Conservation (phyloP, 2,888 invertebrate species). For the Lycaena phlaeas region DNA sequence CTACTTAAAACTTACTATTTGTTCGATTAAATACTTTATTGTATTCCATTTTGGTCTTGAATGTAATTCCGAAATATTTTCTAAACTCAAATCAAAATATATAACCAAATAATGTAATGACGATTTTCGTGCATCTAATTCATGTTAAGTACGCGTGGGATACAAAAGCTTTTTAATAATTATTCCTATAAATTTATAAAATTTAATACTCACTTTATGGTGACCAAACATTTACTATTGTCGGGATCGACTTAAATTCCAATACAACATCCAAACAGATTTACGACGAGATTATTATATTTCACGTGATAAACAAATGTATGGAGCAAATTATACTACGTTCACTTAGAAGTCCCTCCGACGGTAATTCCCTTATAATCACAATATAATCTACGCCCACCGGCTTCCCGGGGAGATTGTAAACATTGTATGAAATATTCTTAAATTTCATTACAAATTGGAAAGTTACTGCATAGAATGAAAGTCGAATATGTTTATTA, state of each 20-base stretch:
- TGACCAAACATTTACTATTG: slow-evolving; percentile 17
- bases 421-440: slow-evolving; percentile 13
- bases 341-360: slow-evolving; percentile 35
- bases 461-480: no score
- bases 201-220: neutral
- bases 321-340: slow-evolving; percentile 39
- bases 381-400: slow-evolving; percentile 48
- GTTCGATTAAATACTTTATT: no score
- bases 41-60: no score
- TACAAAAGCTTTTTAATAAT: no score
- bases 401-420: slow-evolving; percentile 7
- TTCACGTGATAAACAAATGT: slow-evolving; percentile 49
- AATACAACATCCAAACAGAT: slow-evolving; percentile 15
- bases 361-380: slow-evolving; percentile 52
- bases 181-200: no score
- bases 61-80: no score
- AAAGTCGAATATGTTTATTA: slow-evolving; percentile 17
- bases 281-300: slow-evolving; percentile 26
- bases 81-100: no score
- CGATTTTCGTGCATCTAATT: no score
- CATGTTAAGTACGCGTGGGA: no score
- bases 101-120: no score
- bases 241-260: slow-evolving; percentile 17
- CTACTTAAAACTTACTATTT: no score
- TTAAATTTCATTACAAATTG: slow-evolving; percentile 16